phyloP scores from a whole-genome alignment of 2,888 invertebrate genomes.

The Athalia circularis region DNA sequence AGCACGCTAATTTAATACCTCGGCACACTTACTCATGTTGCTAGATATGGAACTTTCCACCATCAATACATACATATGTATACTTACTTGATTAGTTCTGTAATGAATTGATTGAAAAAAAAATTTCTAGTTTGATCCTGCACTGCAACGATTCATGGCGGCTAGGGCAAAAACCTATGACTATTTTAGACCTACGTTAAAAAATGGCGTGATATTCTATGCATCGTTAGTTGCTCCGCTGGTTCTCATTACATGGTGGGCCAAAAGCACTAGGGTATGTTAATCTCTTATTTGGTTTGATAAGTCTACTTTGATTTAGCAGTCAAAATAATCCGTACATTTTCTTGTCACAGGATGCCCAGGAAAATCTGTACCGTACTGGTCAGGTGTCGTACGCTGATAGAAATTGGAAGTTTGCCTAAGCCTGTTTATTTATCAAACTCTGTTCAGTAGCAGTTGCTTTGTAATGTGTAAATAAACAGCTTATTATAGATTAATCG shows the following conservation, averaged over 20 bases:
- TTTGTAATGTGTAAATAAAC: constrained; percentile 33
- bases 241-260: constrained; percentile 74
- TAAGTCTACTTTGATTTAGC: background rate
- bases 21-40: no score
- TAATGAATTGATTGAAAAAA: constrained; percentile 12
- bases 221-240: constrained; percentile 77
- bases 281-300: constrained; percentile 29
- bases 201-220: constrained; percentile 74
- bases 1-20: no score
- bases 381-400: constrained; percentile 87
- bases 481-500: constrained; percentile 32
- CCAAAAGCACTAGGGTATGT: constrained; percentile 76
- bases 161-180: constrained; percentile 82
- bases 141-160: constrained; percentile 83
- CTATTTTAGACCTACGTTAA: constrained; percentile 81
- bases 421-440: constrained; percentile 62
- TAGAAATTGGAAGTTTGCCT: constrained; percentile 82
- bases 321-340: no score
- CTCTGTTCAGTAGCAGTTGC: constrained; percentile 26
- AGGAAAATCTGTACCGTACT: constrained; percentile 79
- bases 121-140: constrained; percentile 86
- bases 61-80: background rate
- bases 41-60: no score
- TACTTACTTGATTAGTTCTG: background rate
- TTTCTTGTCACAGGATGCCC: constrained; percentile 66